phyloP scores from a whole-genome alignment of 2,113 vertebrate species.

The Menura novaehollandiae region DNA sequence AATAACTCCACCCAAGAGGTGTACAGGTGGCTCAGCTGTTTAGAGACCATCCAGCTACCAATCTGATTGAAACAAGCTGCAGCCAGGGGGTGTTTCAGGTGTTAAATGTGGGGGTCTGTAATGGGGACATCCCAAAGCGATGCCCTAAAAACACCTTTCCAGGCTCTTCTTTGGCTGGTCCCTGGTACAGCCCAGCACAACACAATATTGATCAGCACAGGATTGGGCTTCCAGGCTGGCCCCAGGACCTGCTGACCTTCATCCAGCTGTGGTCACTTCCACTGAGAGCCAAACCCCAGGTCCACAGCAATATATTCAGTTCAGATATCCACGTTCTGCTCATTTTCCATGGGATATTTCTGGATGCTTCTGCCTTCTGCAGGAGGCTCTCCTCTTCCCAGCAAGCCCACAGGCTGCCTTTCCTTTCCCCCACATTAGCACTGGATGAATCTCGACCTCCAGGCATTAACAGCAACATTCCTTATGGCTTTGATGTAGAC shows the following conservation, averaged over 20 bases:
- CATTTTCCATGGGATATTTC: neutral
- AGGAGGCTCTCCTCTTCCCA: neutral
- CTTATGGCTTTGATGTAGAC: neutral
- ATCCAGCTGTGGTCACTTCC: rapidly evolving
- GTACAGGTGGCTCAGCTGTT: neutral
- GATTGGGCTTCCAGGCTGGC: neutral
- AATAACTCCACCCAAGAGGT: neutral
- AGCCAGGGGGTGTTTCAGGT: neutral
- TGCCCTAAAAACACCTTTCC: neutral
- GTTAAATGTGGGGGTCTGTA: neutral
- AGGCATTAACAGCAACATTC: neutral
- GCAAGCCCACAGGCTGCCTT: neutral
- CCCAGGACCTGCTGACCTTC: neutral
- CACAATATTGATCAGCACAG: neutral
- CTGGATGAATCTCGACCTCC: neutral
- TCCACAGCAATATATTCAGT: neutral
- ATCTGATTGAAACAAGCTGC: neutral
- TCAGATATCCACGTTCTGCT: neutral
- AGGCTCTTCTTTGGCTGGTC: neutral
- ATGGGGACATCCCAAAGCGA: neutral
- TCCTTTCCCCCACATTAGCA: neutral
- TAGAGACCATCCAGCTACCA: neutral
- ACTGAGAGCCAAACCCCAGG: neutral
- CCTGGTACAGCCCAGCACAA: neutral
- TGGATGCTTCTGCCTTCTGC: neutral